phyloP scores from a whole-genome alignment of 2,113 vertebrate species.

The Azemiops feae region DNA sequence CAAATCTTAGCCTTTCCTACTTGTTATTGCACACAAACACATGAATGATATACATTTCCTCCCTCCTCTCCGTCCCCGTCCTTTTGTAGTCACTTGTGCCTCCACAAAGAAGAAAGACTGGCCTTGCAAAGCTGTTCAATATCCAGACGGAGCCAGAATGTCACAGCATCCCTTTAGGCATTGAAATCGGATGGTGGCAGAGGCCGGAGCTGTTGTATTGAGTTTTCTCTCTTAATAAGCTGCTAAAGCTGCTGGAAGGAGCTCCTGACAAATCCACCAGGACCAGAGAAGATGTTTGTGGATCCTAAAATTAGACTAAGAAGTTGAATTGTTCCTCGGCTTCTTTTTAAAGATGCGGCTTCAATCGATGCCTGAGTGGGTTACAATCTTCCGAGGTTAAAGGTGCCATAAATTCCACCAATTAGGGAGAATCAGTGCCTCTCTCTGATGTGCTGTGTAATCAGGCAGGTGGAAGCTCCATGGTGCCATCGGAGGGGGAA shows the following conservation, averaged over 20 bases:
- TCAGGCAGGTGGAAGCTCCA: slow-evolving; percentile 43
- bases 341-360: slow-evolving; percentile 39
- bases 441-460: slow-evolving; percentile 36
- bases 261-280: slow-evolving; percentile 20
- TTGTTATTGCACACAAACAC: background rate
- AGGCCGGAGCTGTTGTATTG: background rate
- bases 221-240: slow-evolving; percentile 24
- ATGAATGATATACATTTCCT: background rate
- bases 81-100: background rate
- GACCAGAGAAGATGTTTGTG: background rate
- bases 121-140: background rate
- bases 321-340: background rate
- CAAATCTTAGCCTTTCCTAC: background rate
- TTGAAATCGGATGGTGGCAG: background rate
- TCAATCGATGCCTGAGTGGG: slow-evolving; percentile 30
- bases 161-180: background rate
- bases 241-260: slow-evolving; percentile 14
- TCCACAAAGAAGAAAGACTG: background rate
- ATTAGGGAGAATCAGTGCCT: slow-evolving; percentile 43
- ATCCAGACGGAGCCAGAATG: background rate
- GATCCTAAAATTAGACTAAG: slow-evolving; percentile 21
- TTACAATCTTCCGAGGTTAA: slow-evolving; percentile 31
- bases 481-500: slow-evolving; percentile 36
- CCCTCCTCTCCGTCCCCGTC: background rate
- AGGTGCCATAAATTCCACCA: slow-evolving; percentile 43